Percentiles rank a stretch among this genome's conserved stretches.
Conservation (phyloP, 1,140 invertebrate species). For the Drosophila arizonae region DNA sequence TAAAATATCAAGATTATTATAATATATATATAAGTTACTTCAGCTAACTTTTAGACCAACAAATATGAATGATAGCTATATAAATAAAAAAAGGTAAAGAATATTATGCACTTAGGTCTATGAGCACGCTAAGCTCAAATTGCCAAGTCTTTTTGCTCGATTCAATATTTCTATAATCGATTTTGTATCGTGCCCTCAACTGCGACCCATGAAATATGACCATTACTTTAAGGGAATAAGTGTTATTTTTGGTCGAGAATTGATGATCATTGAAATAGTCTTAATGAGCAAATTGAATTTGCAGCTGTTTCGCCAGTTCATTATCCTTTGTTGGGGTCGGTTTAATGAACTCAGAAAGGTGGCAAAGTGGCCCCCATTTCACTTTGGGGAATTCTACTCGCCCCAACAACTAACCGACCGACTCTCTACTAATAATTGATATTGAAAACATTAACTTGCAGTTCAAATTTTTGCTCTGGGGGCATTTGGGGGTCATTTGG, state of each 20-base stretch:
- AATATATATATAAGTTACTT: too few relatives aligned
- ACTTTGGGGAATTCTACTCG: background rate
- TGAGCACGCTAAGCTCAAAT: too few relatives aligned
- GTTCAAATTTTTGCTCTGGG: constrained; percentile 24
- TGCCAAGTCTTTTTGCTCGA: too few relatives aligned
- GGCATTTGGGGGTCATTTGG: constrained; percentile 30
- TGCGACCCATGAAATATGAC: constrained; percentile 22
- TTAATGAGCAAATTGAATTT: constrained; percentile 60
- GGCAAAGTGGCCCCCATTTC: constrained; percentile 61
- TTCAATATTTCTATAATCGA: too few relatives aligned
- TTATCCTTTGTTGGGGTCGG: constrained; percentile 61
- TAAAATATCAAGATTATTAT: too few relatives aligned
- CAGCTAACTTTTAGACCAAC: too few relatives aligned
- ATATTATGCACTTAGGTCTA: too few relatives aligned
- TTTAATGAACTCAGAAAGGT: constrained; percentile 74
- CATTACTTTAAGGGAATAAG: constrained; percentile 50
- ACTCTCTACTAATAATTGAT: constrained; percentile 68
- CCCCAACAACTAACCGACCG: background rate
- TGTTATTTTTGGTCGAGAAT: constrained; percentile 53
- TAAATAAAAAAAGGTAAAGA: too few relatives aligned
- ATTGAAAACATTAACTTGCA: constrained; percentile 65
- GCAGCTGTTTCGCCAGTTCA: constrained; percentile 52
- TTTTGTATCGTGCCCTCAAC: too few relatives aligned
- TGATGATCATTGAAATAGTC: constrained; percentile 64
- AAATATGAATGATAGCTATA: too few relatives aligned